A percentile compares a stretch with the other conserved stretches of the same genome.
These are phyloP conservation scores for Napeogenes sylphis DNA, from an alignment of 2,888 invertebrate genomes.

Conservation along the genomic window DNA sequence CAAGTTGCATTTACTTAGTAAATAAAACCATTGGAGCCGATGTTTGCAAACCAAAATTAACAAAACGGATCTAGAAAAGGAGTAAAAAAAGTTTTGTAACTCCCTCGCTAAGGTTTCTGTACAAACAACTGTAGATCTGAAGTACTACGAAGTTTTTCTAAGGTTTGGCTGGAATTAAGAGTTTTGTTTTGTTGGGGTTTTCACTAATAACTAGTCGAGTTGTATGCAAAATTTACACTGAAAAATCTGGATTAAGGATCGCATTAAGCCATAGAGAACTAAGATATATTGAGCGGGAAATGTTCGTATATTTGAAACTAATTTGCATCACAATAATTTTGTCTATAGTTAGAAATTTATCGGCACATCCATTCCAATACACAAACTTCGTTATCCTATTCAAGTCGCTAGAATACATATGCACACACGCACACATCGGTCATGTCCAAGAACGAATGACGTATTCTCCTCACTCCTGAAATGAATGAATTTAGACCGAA, in stretches of 20 bases:
- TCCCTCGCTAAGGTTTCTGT: conserved; percentile 34
- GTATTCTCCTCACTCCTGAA: conserved; percentile 16
- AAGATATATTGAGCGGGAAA: background rate
- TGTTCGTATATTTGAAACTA: background rate
- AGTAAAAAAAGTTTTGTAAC: conserved; percentile 32
- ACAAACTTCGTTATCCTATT: background rate
- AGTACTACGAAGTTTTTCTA: conserved; percentile 29
- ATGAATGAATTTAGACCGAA: conserved; percentile 22
- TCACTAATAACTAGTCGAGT: background rate
- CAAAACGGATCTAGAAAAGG: conserved; percentile 22
- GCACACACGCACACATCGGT: background rate
- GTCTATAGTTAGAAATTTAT: background rate
- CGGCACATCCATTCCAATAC: background rate
- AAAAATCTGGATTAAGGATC: background rate
- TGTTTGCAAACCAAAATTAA: conserved; percentile 31
- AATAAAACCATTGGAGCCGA: conserved; percentile 7
- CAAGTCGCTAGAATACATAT: background rate
- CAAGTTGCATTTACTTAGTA: conserved; percentile 4
- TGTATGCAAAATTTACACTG: background rate
- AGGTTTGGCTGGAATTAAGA: conserved; percentile 27
- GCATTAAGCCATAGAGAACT: background rate
- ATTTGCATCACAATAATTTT: background rate
- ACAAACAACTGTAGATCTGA: conserved; percentile 30
- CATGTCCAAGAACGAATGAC: conserved; percentile 11
- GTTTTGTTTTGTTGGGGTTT: conserved; percentile 16